A percentile compares a stretch with the other conserved stretches of the same genome.
phyloP scores from a whole-genome alignment of 1,140 invertebrate genomes.

The Psix sp. region DNA sequence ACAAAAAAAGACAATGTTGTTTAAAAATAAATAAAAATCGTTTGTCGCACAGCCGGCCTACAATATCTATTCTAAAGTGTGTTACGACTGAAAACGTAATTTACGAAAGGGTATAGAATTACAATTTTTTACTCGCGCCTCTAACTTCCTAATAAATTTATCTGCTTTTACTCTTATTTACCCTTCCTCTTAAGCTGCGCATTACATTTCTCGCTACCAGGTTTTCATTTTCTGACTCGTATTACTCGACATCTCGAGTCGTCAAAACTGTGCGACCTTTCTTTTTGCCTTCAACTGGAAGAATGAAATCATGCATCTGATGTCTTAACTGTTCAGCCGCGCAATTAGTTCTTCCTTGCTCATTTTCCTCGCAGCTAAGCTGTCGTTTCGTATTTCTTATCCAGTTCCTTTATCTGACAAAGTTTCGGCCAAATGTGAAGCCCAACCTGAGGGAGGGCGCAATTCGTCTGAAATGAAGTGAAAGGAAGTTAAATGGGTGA shows the following conservation, averaged over 20 bases:
- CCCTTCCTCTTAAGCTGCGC: slow-evolving; percentile 11
- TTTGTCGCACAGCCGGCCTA: no score
- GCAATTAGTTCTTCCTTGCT: slow-evolving; percentile 50
- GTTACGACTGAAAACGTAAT: slow-evolving; percentile 24
- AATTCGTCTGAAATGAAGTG: slow-evolving; percentile 49
- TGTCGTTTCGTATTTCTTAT: slow-evolving; percentile 37
- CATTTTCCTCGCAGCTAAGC: slow-evolving; percentile 43
- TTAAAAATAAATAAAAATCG: no score
- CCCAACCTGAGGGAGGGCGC: slow-evolving; percentile 15
- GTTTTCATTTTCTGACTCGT: slow-evolving; percentile 9
- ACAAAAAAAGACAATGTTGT: no score
- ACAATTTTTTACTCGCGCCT: slow-evolving; percentile 46
- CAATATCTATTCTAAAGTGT: no score
- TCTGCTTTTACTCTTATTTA: slow-evolving; percentile 29
- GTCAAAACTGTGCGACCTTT: no score
- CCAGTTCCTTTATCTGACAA: slow-evolving; percentile 33
- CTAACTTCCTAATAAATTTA: slow-evolving; percentile 40
- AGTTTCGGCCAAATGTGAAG: slow-evolving; percentile 41
- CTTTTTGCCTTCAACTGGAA: slow-evolving; percentile 3
- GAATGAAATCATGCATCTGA: slow-evolving; percentile 18
- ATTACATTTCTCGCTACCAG: slow-evolving; percentile 21
- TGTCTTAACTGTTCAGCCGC: slow-evolving; percentile 38
- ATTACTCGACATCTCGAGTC: slow-evolving; percentile 11
- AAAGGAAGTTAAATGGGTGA: slow-evolving; percentile 41
- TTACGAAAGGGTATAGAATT: slow-evolving; percentile 41